Conservation (phyloP, 2,888 invertebrate genomes). For the Therioaphis trifolii region DNA sequence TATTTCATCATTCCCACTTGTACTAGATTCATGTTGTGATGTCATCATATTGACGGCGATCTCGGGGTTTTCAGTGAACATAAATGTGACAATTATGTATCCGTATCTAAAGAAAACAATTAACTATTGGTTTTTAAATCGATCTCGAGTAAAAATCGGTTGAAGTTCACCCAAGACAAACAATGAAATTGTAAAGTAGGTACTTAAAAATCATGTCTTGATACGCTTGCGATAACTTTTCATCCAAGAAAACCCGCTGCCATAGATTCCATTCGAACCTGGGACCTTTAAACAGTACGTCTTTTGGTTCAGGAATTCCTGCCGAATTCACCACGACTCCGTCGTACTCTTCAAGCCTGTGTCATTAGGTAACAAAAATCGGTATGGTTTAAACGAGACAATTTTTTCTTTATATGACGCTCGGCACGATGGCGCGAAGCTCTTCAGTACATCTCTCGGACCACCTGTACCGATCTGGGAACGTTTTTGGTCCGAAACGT, state of each 20-base stretch:
- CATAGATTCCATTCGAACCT: conserved; percentile 49
- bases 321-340: conserved; percentile 22
- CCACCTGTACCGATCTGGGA: conserved; percentile 56
- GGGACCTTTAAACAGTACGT: conserved; percentile 32
- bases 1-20: not conserved
- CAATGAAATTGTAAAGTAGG: too few species aligned
- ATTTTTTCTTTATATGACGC: too few species aligned
- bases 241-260: conserved; percentile 4
- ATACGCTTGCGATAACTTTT: not conserved
- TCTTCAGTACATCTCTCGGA: conserved; percentile 17
- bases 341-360: conserved; percentile 24
- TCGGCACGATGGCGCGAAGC: not conserved
- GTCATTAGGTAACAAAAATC: not conserved
- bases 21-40: not conserved
- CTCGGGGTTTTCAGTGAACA: not conserved
- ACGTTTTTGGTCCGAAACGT: conserved; percentile 30
- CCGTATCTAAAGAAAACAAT: conserved; percentile 1
- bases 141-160: too few species aligned
- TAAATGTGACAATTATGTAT: conserved; percentile 18
- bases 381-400: not conserved
- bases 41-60: not conserved
- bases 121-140: not conserved
- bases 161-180: too few species aligned
- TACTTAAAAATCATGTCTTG: conserved; percentile 49
- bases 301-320: conserved; percentile 10